A percentile compares a stretch with the other conserved stretches of the same genome.
Conservation (phyloP, 2,888 invertebrate species). For the Deladenus siricidicola region DNA sequence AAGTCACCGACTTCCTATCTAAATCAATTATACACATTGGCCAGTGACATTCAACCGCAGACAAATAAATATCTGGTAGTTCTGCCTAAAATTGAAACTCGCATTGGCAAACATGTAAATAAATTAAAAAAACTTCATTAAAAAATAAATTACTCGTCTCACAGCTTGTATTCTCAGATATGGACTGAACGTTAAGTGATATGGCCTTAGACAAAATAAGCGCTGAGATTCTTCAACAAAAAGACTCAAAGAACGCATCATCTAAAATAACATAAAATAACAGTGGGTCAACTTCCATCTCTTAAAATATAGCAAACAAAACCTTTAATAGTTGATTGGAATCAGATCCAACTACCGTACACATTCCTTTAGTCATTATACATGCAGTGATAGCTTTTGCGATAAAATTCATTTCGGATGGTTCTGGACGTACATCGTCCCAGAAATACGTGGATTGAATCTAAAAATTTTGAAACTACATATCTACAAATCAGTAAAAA, state of each 20-base stretch:
- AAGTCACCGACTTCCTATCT: constrained; percentile 38
- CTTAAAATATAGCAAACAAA: not conserved
- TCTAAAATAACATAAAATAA: constrained; percentile 16
- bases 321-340: constrained; percentile 32
- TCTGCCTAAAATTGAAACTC: constrained; percentile 14
- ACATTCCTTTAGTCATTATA: constrained; percentile 41
- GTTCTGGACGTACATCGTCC: no score
- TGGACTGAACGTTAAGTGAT: constrained; percentile 37
- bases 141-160: constrained; percentile 25
- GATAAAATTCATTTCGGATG: constrained; percentile 25
- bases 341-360: constrained; percentile 41
- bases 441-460: no score
- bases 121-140: not conserved
- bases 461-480: no score
- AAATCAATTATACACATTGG: constrained; percentile 45
- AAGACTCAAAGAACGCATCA: constrained; percentile 40
- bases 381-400: constrained; percentile 38
- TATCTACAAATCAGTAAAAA: no score
- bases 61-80: constrained; percentile 13
- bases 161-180: constrained; percentile 45
- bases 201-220: constrained; percentile 37
- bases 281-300: not conserved
- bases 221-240: constrained; percentile 37
- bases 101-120: not conserved
- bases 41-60: constrained; percentile 30